Conservation (phyloP, 2,797 vertebrate species). For the Manis crassicaudata region DNA sequence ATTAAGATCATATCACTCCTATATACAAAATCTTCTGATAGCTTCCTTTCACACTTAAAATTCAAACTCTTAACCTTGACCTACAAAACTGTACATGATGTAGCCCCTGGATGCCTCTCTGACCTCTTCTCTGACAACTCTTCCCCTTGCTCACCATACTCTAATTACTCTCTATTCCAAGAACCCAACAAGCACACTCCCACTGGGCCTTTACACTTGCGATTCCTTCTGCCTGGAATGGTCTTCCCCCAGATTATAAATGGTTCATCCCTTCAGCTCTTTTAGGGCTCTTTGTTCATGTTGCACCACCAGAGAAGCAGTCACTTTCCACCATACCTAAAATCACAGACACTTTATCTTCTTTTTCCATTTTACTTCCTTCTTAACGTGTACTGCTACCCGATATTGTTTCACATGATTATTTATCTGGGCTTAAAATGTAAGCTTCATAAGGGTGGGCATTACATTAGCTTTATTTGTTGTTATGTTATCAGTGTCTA, state of each 20-base stretch:
- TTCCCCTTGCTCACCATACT: neutral
- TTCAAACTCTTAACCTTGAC: neutral
- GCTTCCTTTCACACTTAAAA: conserved; percentile 35
- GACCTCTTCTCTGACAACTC: neutral
- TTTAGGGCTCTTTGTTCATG: neutral
- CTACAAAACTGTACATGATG: neutral
- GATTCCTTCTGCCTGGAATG: neutral
- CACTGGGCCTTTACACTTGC: neutral
- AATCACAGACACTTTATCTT: neutral
- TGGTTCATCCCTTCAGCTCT: neutral
- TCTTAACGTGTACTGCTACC: neutral
- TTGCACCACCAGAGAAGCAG: neutral
- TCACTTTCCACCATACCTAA: neutral
- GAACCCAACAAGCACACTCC: neutral
- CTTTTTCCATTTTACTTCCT: neutral
- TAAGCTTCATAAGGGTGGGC: neutral
- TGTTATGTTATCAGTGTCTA: neutral
- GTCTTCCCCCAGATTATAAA: neutral
- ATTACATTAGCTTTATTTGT: neutral
- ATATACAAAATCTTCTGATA: neutral
- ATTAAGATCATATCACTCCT: neutral
- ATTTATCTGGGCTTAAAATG: neutral
- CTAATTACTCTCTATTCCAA: neutral
- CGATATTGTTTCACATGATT: neutral
- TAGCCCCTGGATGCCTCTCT: neutral